Evolutionary conservation across 2,888 invertebrate species (phyloP).

Genomic region (Kuschelorhynchus macadamiae): DNA sequence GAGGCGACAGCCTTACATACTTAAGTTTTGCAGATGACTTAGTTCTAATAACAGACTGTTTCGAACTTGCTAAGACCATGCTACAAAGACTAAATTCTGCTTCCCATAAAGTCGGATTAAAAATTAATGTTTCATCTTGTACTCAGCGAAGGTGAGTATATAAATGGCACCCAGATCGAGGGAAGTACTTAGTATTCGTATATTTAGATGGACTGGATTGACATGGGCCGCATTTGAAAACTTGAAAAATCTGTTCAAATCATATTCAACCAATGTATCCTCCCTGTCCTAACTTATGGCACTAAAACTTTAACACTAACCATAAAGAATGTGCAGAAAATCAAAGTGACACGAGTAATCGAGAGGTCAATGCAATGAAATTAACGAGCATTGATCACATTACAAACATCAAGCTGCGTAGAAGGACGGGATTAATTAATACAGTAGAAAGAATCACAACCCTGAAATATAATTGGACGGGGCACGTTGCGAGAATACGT

Average conservation of each 20-base stretch:
- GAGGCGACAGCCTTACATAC: slow-evolving; percentile 4
- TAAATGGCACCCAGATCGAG: background rate
- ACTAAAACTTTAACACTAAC: no score
- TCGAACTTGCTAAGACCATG: background rate
- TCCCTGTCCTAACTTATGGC: background rate
- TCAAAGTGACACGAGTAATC: no score
- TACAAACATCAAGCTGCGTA: background rate
- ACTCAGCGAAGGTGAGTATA: background rate
- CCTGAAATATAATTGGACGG: background rate
- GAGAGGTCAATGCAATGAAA: slow-evolving; percentile 3
- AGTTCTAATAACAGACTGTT: background rate
- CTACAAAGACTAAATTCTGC: no score
- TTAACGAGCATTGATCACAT: background rate
- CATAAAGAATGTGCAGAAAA: no score
- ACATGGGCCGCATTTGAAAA: no score
- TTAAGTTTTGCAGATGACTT: slow-evolving; percentile 17
- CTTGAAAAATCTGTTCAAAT: no score
- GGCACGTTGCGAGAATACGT: no score
- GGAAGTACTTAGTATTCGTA: background rate
- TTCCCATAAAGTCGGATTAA: no score
- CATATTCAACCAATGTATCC: background rate
- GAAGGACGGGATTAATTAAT: background rate
- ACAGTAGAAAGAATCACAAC: background rate
- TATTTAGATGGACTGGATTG: no score
- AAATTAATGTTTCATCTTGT: background rate